These are phyloP conservation scores for Loriculus beryllinus DNA, from an alignment of 2,797 vertebrate species.

Conservation along the genomic window DNA sequence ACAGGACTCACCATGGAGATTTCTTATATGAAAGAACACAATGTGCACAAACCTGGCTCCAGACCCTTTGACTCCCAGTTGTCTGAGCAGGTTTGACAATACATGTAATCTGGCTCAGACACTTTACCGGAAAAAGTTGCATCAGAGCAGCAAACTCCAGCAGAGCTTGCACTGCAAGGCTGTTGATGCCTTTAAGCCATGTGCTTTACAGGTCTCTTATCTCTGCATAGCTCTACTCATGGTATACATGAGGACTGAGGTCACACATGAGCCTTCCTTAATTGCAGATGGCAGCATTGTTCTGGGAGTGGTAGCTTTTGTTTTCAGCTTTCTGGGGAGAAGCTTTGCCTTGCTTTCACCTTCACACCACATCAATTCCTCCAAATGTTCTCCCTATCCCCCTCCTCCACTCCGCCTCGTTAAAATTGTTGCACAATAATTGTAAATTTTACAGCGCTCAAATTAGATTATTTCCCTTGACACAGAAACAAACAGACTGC, in stretches of 20 bases:
- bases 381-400: background rate
- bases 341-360: slow-evolving; percentile 27
- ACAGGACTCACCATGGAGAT: background rate
- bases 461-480: slow-evolving; percentile 65
- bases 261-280: background rate
- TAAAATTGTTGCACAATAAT: slow-evolving; percentile 53
- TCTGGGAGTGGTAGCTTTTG: background rate
- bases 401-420: fast-evolving
- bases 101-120: background rate
- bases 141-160: background rate
- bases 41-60: background rate
- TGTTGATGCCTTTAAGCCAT: background rate
- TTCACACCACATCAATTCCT: background rate
- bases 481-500: slow-evolving; percentile 58
- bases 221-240: background rate
- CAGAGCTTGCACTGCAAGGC: background rate
- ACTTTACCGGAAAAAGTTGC: background rate
- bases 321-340: background rate
- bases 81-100: background rate
- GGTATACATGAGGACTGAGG: background rate
- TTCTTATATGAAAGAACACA: background rate
- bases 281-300: background rate
- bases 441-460: slow-evolving; percentile 29
- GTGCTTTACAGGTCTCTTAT: background rate
- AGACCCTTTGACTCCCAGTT: background rate